Base-by-base conservation (phyloP, 2,888 invertebrate genomes). In the Zonitis immaculata region DNA sequence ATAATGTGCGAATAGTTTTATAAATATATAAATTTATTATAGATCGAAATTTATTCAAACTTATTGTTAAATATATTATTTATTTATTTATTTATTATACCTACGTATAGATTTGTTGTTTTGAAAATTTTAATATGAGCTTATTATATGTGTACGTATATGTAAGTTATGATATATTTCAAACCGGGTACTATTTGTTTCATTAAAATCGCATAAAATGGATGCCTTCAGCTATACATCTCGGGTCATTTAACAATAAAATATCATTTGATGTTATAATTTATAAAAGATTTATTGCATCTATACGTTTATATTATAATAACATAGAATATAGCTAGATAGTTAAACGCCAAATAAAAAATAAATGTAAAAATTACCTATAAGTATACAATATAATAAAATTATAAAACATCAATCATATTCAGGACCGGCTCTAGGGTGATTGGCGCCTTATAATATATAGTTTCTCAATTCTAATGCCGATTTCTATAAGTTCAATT, bases 171-270 rank as follows among this genome's bases (percentile, higher is more conserved):
- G 11, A 28, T 30, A 52, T 43, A 44, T 43, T 43, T 45, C 22
- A 30, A 49, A 49, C 43, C 46, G 46, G 49, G 53, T 14, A 53
- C 46, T 44, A 49, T 49, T 53, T 53, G 43, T 46, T 53, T 53
- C 53, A 53, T 53, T 53, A 53, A 53, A 53, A 53, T 49, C 53
- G 28, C 53, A 49, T 49, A 53, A 53, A 53, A 25, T 53, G 46
- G 6, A 8, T 18, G 27, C 47, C 52, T 30, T 20, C 5, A 42
- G 45, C 49, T 30, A 45, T 22, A 6, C 18, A 28, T 46, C 48
- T 44, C 32, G 46, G 42, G 49, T 30, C 44, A 49, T 49, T 42
- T 49, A 49, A 27, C 46, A 46, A 47, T 53, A 53, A 53, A 32
- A 49, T 53, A 49, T 53, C 14, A 39, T 35, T 46, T 49, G 49